These are phyloP conservation scores for Tupiocoris notatus DNA, from an alignment of 2,888 invertebrate genomes.

Conservation along the genomic window DNA sequence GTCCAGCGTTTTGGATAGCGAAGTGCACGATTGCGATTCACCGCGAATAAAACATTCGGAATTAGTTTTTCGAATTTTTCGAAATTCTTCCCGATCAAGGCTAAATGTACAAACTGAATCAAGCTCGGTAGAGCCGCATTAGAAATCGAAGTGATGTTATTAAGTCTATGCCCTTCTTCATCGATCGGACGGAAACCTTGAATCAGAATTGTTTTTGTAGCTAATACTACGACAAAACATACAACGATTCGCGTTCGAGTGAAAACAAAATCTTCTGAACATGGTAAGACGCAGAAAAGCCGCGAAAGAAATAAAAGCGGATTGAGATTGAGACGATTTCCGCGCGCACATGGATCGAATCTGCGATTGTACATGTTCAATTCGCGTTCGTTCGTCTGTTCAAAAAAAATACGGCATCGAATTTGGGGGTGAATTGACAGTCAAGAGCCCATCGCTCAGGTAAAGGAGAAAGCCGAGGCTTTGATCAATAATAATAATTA, in stretches of 20 bases:
- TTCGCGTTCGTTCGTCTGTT: too few species aligned
- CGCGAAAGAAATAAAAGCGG: too few species aligned
- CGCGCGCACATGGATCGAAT: too few species aligned
- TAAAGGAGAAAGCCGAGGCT: too few species aligned
- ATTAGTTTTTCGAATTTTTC: background rate
- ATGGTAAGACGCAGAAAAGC: too few species aligned
- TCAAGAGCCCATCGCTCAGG: too few species aligned
- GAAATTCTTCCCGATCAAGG: background rate
- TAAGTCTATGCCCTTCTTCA: background rate
- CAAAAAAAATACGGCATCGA: too few species aligned
- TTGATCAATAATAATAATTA: too few species aligned
- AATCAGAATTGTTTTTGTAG: background rate
- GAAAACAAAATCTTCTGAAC: too few species aligned
- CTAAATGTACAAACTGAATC: background rate
- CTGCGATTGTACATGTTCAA: too few species aligned
- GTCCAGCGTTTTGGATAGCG: background rate
- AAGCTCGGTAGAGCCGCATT: background rate
- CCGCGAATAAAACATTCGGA: background rate
- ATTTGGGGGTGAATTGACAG: too few species aligned
- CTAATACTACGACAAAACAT: background rate
- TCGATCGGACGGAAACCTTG: background rate
- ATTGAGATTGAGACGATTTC: too few species aligned
- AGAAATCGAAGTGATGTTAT: background rate
- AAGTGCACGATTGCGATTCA: background rate
- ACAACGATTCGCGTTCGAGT: background rate